A percentile compares a stretch with the other conserved stretches of the same genome.
Conservation (phyloP, 2,113 vertebrate genomes). For the Propithecus coquereli region DNA sequence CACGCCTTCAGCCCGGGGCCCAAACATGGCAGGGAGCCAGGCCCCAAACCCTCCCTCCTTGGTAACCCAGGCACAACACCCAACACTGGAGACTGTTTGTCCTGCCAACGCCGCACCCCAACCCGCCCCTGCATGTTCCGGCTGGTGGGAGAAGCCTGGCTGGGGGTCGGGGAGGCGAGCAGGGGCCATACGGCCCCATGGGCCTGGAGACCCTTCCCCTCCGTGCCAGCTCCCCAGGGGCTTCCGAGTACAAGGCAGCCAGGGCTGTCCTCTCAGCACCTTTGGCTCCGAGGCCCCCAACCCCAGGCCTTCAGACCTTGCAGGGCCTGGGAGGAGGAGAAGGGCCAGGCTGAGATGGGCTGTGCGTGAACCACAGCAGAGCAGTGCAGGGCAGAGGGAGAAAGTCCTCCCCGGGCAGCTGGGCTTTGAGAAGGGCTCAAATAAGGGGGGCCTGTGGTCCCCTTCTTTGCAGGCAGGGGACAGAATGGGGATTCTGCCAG, state of each 20-base stretch:
- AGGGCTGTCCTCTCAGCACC: neutral
- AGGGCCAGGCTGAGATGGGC: neutral
- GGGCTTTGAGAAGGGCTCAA: neutral
- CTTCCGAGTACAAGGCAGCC: neutral
- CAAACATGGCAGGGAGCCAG: slow-evolving; percentile 65
- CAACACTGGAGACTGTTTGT: slow-evolving; percentile 53
- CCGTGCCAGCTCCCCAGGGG: neutral
- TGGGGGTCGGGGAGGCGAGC: neutral
- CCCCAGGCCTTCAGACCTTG: neutral
- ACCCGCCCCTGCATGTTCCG: neutral
- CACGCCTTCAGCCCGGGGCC: slow-evolving; percentile 60
- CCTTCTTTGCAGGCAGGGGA: neutral
- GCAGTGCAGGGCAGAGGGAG: neutral
- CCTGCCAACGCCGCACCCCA: slow-evolving; percentile 35
- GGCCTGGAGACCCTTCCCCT: neutral
- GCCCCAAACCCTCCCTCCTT: neutral
- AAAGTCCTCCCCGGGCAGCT: neutral
- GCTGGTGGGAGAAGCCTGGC: neutral
- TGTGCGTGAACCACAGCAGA: neutral
- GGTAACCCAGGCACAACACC: slow-evolving; percentile 56
- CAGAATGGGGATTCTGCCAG: neutral
- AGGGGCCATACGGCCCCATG: too few relatives aligned
- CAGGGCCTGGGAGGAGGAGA: neutral
- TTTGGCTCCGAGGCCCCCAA: neutral
- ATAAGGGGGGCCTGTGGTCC: neutral